phyloP scores from a whole-genome alignment of 2,113 vertebrate genomes.

The Cavia porcellus region DNA sequence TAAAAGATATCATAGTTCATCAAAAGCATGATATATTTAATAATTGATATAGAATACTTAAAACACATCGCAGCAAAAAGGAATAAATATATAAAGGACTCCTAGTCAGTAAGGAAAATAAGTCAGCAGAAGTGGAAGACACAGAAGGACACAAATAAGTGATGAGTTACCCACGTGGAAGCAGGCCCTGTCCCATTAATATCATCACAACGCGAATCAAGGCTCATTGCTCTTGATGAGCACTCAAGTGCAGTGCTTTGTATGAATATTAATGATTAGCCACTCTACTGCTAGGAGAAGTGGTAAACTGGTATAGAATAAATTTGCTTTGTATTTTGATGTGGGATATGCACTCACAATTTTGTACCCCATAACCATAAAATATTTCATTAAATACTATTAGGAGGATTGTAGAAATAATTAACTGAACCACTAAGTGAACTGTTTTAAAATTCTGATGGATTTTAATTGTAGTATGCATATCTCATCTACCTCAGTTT shows the following conservation, averaged over 20 bases:
- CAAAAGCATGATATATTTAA: not conserved
- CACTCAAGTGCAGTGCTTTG: too few relatives aligned
- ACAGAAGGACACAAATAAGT: not conserved
- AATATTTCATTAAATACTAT: not conserved
- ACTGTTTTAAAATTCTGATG: not conserved
- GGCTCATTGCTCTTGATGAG: not conserved
- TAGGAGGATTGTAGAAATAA: not conserved
- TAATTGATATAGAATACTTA: not conserved
- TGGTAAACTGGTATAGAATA: not conserved
- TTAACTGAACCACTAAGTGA: not conserved
- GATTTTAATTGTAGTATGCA: not conserved
- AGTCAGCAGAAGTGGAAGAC: not conserved
- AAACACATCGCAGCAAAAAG: not conserved
- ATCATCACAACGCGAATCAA: not conserved
- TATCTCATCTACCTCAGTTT: not conserved
- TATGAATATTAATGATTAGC: not conserved
- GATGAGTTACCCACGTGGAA: not conserved
- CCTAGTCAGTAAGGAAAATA: not conserved
- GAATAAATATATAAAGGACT: not conserved
- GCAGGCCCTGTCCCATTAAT: not conserved
- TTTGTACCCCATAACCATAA: not conserved
- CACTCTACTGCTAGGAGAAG: not conserved
- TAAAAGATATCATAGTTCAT: not conserved
- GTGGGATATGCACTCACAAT: not conserved
- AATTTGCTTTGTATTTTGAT: not conserved